phyloP scores from a whole-genome alignment of 1,140 invertebrate genomes.

The Drosophila oshimai region DNA sequence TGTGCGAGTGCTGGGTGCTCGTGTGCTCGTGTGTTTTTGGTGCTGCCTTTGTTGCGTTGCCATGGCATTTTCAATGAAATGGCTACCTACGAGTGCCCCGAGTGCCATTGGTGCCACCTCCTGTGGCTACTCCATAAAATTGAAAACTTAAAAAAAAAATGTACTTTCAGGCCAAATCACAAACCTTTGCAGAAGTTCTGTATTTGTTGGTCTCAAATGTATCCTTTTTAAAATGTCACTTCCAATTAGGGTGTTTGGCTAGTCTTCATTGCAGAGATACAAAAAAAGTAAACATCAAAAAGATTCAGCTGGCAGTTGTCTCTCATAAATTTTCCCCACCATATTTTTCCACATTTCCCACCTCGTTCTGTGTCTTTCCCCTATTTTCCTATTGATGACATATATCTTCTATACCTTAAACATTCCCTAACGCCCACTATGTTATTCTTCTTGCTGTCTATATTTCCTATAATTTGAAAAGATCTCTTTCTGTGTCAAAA shows the following conservation, averaged over 20 bases:
- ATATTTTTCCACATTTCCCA: conserved; percentile 28
- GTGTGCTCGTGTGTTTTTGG: conserved; percentile 11
- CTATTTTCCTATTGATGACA: conserved; percentile 14
- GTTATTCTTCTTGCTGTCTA: not conserved
- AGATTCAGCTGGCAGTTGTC: conserved; percentile 63
- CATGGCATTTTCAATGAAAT: conserved; percentile 58
- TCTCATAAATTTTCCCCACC: conserved; percentile 61
- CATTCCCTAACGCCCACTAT: conserved; percentile 28
- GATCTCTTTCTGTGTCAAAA: conserved; percentile 19
- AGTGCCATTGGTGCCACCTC: conserved; percentile 18
- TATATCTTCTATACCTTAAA: conserved; percentile 32
- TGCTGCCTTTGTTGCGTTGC: conserved; percentile 47
- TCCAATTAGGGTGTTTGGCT: not conserved
- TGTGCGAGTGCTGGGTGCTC: conserved; percentile 35
- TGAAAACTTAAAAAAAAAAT: conserved; percentile 4
- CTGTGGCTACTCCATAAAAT: not conserved
- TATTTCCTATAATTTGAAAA: not conserved
- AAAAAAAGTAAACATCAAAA: conserved; percentile 21
- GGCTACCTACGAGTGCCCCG: conserved; percentile 22
- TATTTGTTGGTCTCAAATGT: not conserved
- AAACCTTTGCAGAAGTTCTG: not conserved
- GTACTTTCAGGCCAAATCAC: not conserved
- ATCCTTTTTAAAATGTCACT: too few relatives aligned
- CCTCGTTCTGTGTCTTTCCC: not conserved
- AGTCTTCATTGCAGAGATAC: not conserved